phyloP scores from a whole-genome alignment of 2,113 vertebrate species.

The Lepisosteus oculatus region DNA sequence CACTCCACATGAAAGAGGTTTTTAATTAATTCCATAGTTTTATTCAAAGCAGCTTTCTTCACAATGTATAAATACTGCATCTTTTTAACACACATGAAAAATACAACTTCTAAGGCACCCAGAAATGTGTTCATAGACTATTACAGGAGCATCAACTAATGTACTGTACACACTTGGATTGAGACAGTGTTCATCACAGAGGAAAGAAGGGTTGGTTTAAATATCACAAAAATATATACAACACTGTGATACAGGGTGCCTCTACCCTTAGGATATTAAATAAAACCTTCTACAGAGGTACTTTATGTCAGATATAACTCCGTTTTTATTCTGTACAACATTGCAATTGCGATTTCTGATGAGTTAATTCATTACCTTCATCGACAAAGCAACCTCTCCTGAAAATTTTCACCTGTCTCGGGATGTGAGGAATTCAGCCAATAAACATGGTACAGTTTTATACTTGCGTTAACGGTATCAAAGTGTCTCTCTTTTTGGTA shows the following conservation, averaged over 20 bases:
- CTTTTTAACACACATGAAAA: conserved; percentile 87
- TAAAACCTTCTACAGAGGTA: conserved; percentile 45
- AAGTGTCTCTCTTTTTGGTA: conserved; percentile 56
- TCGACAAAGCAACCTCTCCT: background rate
- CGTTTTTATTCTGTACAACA: background rate
- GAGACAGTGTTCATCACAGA: conserved; percentile 71
- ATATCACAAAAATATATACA: conserved; percentile 71
- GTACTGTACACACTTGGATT: conserved; percentile 70
- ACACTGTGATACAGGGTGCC: conserved; percentile 61
- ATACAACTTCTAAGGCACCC: conserved; percentile 90
- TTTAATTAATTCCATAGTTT: conserved; percentile 62
- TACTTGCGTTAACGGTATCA: background rate
- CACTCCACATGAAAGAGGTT: background rate
- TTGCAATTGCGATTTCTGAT: background rate
- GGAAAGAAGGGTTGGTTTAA: conserved; percentile 48
- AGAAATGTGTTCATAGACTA: conserved; percentile 83
- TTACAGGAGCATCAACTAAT: conserved; percentile 72
- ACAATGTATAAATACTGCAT: conserved; percentile 83
- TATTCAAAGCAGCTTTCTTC: conserved; percentile 85
- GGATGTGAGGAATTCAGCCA: background rate
- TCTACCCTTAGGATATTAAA: conserved; percentile 64
- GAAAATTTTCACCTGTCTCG: background rate
- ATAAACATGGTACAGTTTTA: background rate
- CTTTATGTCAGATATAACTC: conserved; percentile 15
- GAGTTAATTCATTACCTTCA: background rate